phyloP scores from a whole-genome alignment of 2,888 invertebrate genomes.

The Marronus borbonicus region DNA sequence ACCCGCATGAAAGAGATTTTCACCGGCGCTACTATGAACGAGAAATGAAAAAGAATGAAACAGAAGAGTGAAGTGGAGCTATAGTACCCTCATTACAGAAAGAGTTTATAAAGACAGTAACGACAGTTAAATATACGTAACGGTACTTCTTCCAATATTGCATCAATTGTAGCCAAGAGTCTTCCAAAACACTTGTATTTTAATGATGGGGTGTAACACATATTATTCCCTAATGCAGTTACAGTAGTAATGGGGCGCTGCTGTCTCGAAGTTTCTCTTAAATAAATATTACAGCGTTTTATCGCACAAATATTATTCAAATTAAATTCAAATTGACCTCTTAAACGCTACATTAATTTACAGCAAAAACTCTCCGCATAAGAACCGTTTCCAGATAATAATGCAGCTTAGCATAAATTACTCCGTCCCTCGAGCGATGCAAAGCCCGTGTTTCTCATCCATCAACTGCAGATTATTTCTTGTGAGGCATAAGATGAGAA shows the following conservation, averaged over 20 bases:
- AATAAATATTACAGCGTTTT: conserved; percentile 22
- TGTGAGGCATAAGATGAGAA: conserved; percentile 23
- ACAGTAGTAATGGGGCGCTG: too few species aligned
- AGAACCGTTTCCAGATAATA: conserved; percentile 47
- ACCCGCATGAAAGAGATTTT: neutral
- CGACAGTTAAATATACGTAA: too few species aligned
- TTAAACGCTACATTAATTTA: conserved; percentile 41
- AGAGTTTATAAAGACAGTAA: too few species aligned
- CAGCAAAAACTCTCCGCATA: conserved; percentile 40
- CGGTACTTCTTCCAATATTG: too few species aligned
- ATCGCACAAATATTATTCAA: conserved; percentile 36
- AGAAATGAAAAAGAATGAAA: too few species aligned
- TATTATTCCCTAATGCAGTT: too few species aligned
- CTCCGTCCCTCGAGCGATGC: conserved; percentile 23
- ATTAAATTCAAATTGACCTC: conserved; percentile 38
- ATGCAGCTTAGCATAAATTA: conserved; percentile 46
- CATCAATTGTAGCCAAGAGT: too few species aligned
- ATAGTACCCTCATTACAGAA: too few species aligned
- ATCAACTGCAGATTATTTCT: conserved; percentile 43
- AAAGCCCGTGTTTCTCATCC: conserved; percentile 24
- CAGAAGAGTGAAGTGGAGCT: too few species aligned
- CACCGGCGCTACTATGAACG: neutral
- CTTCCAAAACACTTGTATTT: too few species aligned
- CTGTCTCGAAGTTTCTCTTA: neutral
- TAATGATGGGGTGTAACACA: too few species aligned